Evolutionary conservation across 1,140 invertebrate species (phyloP).

Genomic region (Coenobita brevimanus): DNA sequence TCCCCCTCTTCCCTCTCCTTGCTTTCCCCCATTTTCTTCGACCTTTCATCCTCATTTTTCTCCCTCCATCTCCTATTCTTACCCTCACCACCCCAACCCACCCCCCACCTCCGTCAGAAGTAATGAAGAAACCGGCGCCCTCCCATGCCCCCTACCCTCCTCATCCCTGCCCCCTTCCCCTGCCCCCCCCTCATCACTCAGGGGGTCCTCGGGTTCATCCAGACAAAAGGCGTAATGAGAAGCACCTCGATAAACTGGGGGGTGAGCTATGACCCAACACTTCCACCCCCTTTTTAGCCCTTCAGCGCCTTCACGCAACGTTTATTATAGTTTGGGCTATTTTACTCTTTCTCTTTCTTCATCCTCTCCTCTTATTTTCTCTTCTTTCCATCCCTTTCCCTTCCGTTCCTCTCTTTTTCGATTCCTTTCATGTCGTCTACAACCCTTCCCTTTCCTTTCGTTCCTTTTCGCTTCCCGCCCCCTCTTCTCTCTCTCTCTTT

Average conservation of each 20-base stretch:
- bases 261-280: constrained; percentile 31
- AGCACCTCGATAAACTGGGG: constrained; percentile 50
- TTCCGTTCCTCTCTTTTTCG: neutral
- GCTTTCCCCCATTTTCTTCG: neutral
- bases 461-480: neutral
- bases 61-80: neutral
- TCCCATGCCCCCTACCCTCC: too few species aligned
- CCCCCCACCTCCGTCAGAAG: neutral
- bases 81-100: neutral
- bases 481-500: constrained; percentile 11
- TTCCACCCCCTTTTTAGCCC: neutral
- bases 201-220: constrained; percentile 28
- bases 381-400: neutral
- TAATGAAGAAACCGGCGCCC: neutral
- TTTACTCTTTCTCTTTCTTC: neutral
- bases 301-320: too few species aligned
- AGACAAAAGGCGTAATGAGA: constrained; percentile 59
- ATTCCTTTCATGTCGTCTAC: neutral
- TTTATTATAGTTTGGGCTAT: too few species aligned
- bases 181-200: constrained; percentile 26
- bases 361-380: neutral
- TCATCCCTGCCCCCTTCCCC: too few species aligned
- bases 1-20: neutral
- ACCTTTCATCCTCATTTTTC: neutral
- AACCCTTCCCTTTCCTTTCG: neutral